Base-by-base conservation (phyloP, 2,797 vertebrate genomes). In the Acrocephalus scirpaceus region DNA sequence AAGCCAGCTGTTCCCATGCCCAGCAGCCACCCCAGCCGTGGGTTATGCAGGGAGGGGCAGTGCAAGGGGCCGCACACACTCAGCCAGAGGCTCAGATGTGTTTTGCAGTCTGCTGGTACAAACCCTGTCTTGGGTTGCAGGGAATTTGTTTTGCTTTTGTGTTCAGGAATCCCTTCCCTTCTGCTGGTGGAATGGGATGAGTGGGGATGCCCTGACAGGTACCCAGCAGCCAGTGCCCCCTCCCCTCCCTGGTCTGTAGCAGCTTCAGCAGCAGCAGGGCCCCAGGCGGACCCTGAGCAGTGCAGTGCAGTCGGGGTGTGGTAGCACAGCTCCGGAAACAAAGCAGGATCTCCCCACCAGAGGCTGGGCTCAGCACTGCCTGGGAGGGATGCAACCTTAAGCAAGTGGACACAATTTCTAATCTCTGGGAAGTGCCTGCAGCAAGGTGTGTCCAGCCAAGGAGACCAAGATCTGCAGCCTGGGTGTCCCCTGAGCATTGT, bases 401-500 rank as follows among this genome's bases (percentile, higher is more conserved):
- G n/a, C 2, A 3, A 90, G 61, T 5, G 5, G 85, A 66, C 34
- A 9, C 0, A 0, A 80, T 88, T 58, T 62, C 66, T 88, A 48
- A 83, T 18, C 13, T 58, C 65, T 58, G 62, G 88, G 77, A 93
- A 88, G 56, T 76, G 90, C 65, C 73, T 73, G 51, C 27, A 88
- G 79, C 2, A 7, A 96, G 92, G 95, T 66, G 92, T 96, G 93
- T 89, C 95, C 90, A 79, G 44, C 47, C 70, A 91, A 94, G 87
- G 86, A 93, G 75, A 74, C 84, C 4, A 7, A 87, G 72, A 57
- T 67, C 85, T 93, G 69, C 82, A 84, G 89, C 40, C 51, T 32
- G 89, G 82, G 16, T 5, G n/a, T 91, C 79, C 87, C 91, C 87
- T 75, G 95, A 79, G 93, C 76, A 91, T 95, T 96, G 87, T 88